Evolutionary conservation across 1,140 invertebrate species (phyloP), one percentile per base, ranked within the genome.

Genomic region (Glossosoma conforme): DNA sequence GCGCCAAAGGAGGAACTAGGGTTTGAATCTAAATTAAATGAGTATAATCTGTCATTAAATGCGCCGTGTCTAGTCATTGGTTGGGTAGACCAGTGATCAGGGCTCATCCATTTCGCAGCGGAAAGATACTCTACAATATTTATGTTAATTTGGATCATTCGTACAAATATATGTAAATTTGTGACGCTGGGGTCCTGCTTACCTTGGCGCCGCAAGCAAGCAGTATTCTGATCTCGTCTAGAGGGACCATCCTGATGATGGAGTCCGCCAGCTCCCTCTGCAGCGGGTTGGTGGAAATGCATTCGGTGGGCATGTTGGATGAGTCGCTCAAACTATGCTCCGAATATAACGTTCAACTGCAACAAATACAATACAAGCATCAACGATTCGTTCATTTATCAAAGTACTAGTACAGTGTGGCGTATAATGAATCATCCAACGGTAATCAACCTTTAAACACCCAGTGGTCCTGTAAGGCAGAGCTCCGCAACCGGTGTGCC

Each of bases 261-360:
- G 86, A 85, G 70, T 95, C 92, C 0, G 90, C 91, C 43, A 95
- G 71, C 65, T 93, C 87, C 50, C 91, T 78, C 74, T 93, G 89
- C 37, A 91, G 74, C 17, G 85, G 83, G 66, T 87, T 87, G 30
- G 75, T 75, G 1, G 75, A 65, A 54, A 82, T 81, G 67, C 84
- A 83, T 63, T 86, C 84, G 6, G 81, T 77, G 35, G 85, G 84
- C 84, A 86, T 87, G 25, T 58, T 72, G 13, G n/a, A n/a, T n/a
- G n/a, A n/a, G n/a, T n/a, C n/a, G n/a, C n/a, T n/a, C n/a, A n/a
- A 50, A 30, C 9, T 18, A 11, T 42, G 2, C 56, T 64, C 55
- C 18, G 60, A 61, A 38, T 49, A 59, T 10, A 36, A 28, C 25
- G 25, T 43, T 45, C 22, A 44, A 11, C 18, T 8, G 8, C 14